These are phyloP conservation scores for Xylocopa sonorina DNA, from an alignment of 1,140 invertebrate genomes.

Conservation along the genomic window DNA sequence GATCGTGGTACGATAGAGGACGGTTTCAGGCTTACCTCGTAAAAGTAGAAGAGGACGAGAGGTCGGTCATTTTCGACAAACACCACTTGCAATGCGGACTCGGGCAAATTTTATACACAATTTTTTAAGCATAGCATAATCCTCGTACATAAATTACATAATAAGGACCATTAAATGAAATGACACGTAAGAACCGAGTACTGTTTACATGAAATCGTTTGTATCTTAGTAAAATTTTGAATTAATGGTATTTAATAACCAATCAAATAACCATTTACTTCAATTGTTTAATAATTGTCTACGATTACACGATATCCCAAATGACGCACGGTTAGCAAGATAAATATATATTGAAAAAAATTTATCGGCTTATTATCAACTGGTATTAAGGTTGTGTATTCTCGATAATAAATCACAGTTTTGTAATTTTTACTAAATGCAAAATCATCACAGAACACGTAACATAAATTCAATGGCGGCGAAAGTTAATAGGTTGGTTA, in stretches of 20 bases:
- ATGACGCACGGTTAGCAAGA: background rate
- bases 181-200: conserved; percentile 52
- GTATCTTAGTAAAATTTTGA: conserved; percentile 18
- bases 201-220: conserved; percentile 63
- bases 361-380: conserved; percentile 15
- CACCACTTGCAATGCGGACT: conserved; percentile 64
- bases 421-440: conserved; percentile 3
- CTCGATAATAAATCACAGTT: conserved; percentile 26
- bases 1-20: background rate
- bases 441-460: conserved; percentile 15
- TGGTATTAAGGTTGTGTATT: background rate
- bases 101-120: conserved; percentile 64
- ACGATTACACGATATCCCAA: background rate
- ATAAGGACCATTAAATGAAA: conserved; percentile 61
- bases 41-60: conserved; percentile 68
- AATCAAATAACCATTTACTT: background rate
- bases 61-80: conserved; percentile 73
- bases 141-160: conserved; percentile 67
- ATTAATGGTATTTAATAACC: conserved; percentile 21
- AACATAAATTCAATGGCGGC: conserved; percentile 47
- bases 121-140: conserved; percentile 73
- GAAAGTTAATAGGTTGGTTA: conserved; percentile 26
- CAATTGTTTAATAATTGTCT: conserved; percentile 19
- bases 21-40: conserved; percentile 65
- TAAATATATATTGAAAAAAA: conserved; percentile 2